A percentile compares a stretch with the other conserved stretches of the same genome.
These are phyloP conservation scores for Rhagonycha fulva DNA, from an alignment of 2,888 invertebrate species.

Conservation along the genomic window DNA sequence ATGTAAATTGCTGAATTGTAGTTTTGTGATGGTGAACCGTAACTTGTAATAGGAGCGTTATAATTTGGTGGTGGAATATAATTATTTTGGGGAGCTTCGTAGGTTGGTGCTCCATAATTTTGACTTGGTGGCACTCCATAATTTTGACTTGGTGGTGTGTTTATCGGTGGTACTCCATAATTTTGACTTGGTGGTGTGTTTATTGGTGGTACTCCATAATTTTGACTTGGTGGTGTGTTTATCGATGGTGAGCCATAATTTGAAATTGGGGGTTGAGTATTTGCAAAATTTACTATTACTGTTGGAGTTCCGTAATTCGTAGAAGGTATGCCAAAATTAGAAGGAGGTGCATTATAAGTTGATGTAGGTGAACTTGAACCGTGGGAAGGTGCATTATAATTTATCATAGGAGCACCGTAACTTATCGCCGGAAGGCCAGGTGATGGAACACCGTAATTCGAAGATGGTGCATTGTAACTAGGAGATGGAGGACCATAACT, in stretches of 20 bases:
- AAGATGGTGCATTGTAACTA: constrained; percentile 33
- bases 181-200: too few species aligned
- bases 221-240: constrained; percentile 37
- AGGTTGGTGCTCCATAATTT: constrained; percentile 34
- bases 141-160: too few species aligned
- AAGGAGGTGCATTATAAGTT: constrained; percentile 31
- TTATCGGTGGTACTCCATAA: too few species aligned
- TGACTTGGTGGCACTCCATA: too few species aligned
- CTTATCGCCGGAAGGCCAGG: constrained; percentile 34
- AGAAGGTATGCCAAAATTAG: constrained; percentile 27
- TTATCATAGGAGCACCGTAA: constrained; percentile 33
- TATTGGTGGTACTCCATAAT: constrained; percentile 23
- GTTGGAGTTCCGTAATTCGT: constrained; percentile 5
- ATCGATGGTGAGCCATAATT: constrained; percentile 23
- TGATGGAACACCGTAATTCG: constrained; percentile 34
- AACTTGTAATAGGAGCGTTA: constrained; percentile 26
- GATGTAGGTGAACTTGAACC: constrained; percentile 33
- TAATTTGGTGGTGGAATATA: constrained; percentile 15
- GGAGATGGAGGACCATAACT: constrained; percentile 38
- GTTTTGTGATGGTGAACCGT: constrained; percentile 5
- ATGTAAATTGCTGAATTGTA: background rate
- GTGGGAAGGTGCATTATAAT: constrained; percentile 23
- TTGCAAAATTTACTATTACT: background rate
- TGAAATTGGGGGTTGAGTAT: constrained; percentile 13
- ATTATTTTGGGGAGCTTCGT: background rate